Evolutionary conservation across 2,113 vertebrate genomes (phyloP).

Genomic region (Oryzias celebensis): DNA sequence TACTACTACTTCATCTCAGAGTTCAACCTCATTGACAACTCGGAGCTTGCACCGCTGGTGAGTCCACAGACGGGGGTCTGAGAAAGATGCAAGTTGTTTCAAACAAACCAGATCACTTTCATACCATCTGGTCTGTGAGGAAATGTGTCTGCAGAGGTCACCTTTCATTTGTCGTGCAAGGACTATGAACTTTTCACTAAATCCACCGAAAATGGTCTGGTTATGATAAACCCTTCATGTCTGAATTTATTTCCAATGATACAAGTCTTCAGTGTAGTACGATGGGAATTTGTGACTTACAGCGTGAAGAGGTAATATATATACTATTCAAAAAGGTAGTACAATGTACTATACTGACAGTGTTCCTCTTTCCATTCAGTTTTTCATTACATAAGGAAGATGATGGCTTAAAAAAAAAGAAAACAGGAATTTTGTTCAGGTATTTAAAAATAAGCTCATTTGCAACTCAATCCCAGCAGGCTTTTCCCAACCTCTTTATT

Average conservation of each 20-base stretch:
- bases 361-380: neutral
- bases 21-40: conserved; percentile 92
- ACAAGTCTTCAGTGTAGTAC: too few relatives aligned
- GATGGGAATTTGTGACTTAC: too few relatives aligned
- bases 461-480: too few relatives aligned
- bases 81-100: conserved; percentile 9
- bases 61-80: conserved; percentile 56
- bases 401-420: conserved; percentile 3
- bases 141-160: neutral
- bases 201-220: too few relatives aligned
- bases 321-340: too few relatives aligned
- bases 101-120: neutral
- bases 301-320: too few relatives aligned
- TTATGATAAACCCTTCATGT: too few relatives aligned
- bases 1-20: conserved; percentile 97
- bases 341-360: too few relatives aligned
- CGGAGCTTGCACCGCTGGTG: conserved; percentile 94
- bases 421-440: neutral
- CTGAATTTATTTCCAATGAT: too few relatives aligned
- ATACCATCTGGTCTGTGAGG: neutral
- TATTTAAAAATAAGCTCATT: conserved; percentile 2
- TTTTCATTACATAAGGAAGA: conserved; percentile 17
- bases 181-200: too few relatives aligned
- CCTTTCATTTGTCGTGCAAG: too few relatives aligned
- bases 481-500: too few relatives aligned